phyloP scores from a whole-genome alignment of 2,888 invertebrate species.

The Lithosia quadra region DNA sequence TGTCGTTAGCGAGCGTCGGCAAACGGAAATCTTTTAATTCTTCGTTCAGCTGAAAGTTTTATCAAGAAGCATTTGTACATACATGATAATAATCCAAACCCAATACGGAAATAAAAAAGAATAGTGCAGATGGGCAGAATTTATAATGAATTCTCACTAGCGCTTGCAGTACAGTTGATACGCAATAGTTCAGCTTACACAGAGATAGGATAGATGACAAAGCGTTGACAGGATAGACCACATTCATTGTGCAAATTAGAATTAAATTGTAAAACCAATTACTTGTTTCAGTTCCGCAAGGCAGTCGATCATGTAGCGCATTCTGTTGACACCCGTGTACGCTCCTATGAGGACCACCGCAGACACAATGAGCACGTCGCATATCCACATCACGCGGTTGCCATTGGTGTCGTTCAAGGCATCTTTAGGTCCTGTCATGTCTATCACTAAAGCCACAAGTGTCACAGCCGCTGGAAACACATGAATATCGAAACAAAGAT shows the following conservation, averaged over 20 bases:
- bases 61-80: not conserved
- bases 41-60: constrained; percentile 7
- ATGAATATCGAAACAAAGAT: no score
- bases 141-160: no score
- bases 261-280: not conserved
- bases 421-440: not conserved
- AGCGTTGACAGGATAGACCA: no score
- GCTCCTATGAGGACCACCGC: constrained; percentile 3
- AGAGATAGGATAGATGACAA: no score
- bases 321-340: constrained; percentile 8
- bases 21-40: constrained; percentile 5
- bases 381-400: not conserved
- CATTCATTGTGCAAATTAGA: no score
- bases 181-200: no score
- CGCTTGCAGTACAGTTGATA: no score
- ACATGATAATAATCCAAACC: no score
- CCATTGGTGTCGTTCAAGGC: not conserved
- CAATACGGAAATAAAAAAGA: no score
- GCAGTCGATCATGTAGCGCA: constrained; percentile 13
- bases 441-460: not conserved
- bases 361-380: not conserved
- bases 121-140: no score
- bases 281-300: constrained; percentile 13
- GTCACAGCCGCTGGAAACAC: not conserved
- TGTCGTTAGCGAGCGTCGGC: not conserved